Evolutionary conservation across 2,888 invertebrate genomes (phyloP), one percentile per base, ranked within the genome.

Genomic region (Eupithecia subumbrata): DNA sequence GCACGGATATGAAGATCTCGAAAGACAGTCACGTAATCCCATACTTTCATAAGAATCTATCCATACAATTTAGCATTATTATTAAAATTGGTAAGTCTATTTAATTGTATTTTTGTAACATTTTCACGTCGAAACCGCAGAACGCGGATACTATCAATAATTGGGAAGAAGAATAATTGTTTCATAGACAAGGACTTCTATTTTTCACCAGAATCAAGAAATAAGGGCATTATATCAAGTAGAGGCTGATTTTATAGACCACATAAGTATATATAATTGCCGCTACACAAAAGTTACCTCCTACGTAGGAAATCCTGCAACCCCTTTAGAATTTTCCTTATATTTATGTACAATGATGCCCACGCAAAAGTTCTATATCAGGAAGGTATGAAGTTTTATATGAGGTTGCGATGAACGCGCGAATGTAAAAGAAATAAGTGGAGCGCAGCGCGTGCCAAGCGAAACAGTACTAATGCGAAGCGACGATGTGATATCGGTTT

Each of bases 401-500:
- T 25, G 12, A 60, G 0, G 14, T 60, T 60, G 60, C 60, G 25
- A 25, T 60, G 25, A 25, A 56, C 56, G 56, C 25, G 12, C 60
- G 60, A 60, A 60, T 67, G 67, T 67, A 12, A 64, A 71, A 30
- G 71, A 63, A 45, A 45, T 64, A 72, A 72, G 34, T 64, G 30
- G 71, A 66, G 72, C 72, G 72, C 64, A 66, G 37, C 64, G 66
- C 34, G 66, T 48, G 34, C 34, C 48, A 52, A 66, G 34, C 48
- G 66, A 72, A 66, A 48, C 72, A 66, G 45, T 34, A 48, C n/a
- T 66, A 66, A 72, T 52, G 34, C 48, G 34, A n/a, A 48, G 64
- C 71, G 71, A 48, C 45, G 34, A 64, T 66, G 66, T 66, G 72
- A 30, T n/a, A 64, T 45, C 71, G 34, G 64, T n/a, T 66, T 45